A percentile compares a stretch with the other conserved stretches of the same genome.
Evolutionary conservation across 2,797 vertebrate species (phyloP).

Genomic region (Buphagus erythrorhynchus): DNA sequence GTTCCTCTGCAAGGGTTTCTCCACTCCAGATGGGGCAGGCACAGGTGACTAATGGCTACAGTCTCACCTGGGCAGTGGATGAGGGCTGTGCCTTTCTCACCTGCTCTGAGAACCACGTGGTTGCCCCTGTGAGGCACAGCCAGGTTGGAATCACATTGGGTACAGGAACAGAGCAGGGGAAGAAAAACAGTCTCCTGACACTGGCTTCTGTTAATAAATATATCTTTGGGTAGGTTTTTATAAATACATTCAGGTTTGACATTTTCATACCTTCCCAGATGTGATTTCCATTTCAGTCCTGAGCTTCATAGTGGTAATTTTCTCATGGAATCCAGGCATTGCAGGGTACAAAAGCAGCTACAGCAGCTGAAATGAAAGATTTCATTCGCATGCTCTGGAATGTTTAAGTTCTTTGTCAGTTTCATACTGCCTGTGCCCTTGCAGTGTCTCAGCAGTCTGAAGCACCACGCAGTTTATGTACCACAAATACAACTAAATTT

Average conservation of each 20-base stretch:
- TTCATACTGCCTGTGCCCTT: neutral
- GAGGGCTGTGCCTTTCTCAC: neutral
- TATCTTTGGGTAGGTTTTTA: neutral
- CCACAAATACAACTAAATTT: fast-evolving
- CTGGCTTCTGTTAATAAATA: neutral
- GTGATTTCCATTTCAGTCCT: neutral
- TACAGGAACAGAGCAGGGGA: neutral
- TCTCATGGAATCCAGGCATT: neutral
- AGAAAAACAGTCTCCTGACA: neutral
- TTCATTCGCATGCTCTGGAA: neutral
- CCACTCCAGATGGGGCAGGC: fast-evolving
- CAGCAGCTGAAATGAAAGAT: neutral
- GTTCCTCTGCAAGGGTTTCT: fast-evolving
- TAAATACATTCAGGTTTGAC: neutral
- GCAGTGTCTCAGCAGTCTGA: neutral
- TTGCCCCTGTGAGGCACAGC: neutral
- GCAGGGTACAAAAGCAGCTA: neutral
- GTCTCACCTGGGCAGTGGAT: fast-evolving
- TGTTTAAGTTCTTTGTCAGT: fast-evolving
- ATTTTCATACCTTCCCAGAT: too few species aligned
- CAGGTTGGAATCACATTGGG: fast-evolving
- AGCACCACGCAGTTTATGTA: fast-evolving
- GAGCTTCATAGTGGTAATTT: fast-evolving
- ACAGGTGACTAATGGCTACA: fast-evolving
- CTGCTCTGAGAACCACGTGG: fast-evolving